Evolutionary conservation across 2,113 vertebrate genomes (phyloP).

Genomic region (Amblyopsis rosae): DNA sequence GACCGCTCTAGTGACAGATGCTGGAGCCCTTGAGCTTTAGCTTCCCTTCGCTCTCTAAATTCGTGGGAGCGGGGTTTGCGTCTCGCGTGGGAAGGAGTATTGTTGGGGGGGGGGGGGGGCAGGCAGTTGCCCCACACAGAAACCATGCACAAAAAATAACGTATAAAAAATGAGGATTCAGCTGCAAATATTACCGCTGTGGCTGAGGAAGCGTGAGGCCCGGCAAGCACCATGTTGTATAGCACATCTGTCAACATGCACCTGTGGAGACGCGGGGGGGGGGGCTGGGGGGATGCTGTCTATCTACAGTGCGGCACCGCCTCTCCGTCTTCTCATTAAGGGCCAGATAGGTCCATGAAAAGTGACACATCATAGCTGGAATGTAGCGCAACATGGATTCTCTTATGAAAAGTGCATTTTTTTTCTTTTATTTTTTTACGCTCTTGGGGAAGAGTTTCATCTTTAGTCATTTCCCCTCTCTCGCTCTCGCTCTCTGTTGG

Average conservation of each 20-base stretch:
- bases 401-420: constrained; percentile 59
- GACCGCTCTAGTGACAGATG: too few species aligned
- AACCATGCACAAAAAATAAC: constrained; percentile 36
- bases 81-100: constrained; percentile 7
- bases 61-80: too few species aligned
- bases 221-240: too few species aligned
- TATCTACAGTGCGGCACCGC: not conserved
- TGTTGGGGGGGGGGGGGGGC: not conserved
- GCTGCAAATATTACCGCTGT: constrained; percentile 58
- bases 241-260: constrained; percentile 12
- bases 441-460: constrained; percentile 20
- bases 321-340: constrained; percentile 13
- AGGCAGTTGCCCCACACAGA: constrained; percentile 15
- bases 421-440: not conserved
- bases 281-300: constrained; percentile 7
- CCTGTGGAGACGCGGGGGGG: constrained; percentile 17
- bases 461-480: not conserved
- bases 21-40: too few species aligned
- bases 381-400: constrained; percentile 47
- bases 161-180: constrained; percentile 65
- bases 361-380: constrained; percentile 45
- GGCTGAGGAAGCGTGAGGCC: too few species aligned
- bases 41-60: too few species aligned
- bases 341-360: constrained; percentile 47
- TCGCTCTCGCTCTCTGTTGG: not conserved